These are phyloP conservation scores for Lanius ludovicianus DNA, from an alignment of 2,113 vertebrate genomes.

Conservation along the genomic window DNA sequence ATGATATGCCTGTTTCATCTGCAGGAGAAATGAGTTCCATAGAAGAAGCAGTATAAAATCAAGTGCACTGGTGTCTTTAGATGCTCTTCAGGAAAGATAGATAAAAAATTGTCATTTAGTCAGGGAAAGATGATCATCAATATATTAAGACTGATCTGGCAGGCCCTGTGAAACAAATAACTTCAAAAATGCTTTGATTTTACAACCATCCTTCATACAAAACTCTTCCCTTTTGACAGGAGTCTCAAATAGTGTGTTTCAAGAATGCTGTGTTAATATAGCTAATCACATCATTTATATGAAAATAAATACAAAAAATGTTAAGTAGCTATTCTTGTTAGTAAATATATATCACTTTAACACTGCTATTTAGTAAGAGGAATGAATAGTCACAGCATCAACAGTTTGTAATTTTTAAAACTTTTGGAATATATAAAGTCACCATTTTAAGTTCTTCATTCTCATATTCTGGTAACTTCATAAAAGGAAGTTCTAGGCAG, in stretches of 20 bases:
- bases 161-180: neutral
- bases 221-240: neutral
- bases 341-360: neutral
- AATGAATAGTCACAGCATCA: neutral
- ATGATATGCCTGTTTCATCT: neutral
- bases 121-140: neutral
- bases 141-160: neutral
- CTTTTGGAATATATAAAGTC: neutral
- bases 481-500: conserved; percentile 71
- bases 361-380: neutral
- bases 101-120: neutral
- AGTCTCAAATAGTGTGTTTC: neutral
- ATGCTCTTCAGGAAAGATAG: neutral
- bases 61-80: neutral
- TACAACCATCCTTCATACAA: neutral
- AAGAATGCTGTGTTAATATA: neutral
- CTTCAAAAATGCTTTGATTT: neutral
- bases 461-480: conserved; percentile 50
- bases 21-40: neutral
- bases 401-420: neutral
- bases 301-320: neutral
- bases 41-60: neutral
- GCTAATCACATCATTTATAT: neutral
- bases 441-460: neutral
- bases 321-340: neutral